These are phyloP conservation scores for Scelioninae gen. 1 DNA, from an alignment of 2,888 invertebrate genomes.

Conservation along the genomic window DNA sequence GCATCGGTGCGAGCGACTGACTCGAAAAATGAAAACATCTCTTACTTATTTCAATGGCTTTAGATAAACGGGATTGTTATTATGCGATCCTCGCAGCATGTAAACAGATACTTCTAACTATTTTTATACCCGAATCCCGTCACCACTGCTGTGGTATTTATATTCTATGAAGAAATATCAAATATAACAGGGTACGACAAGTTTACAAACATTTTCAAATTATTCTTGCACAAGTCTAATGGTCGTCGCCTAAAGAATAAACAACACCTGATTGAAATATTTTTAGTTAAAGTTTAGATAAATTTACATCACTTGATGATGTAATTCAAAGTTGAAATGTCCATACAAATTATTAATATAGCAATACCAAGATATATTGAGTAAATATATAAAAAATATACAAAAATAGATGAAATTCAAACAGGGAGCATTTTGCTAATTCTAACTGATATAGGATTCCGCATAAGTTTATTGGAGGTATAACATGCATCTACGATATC, in stretches of 20 bases:
- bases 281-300: background rate
- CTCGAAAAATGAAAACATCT: slow-evolving; percentile 55
- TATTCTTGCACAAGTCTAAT: background rate
- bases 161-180: slow-evolving; percentile 23
- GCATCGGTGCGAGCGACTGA: slow-evolving; percentile 26
- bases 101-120: slow-evolving; percentile 50
- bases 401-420: too few relatives aligned
- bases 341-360: too few relatives aligned
- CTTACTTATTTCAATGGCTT: slow-evolving; percentile 58
- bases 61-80: slow-evolving; percentile 57
- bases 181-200: background rate
- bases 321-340: too few relatives aligned
- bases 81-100: slow-evolving; percentile 42
- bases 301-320: too few relatives aligned
- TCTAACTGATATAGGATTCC: too few relatives aligned
- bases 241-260: background rate
- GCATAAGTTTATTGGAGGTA: too few relatives aligned
- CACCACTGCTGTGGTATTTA: slow-evolving; percentile 10
- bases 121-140: slow-evolving; percentile 40
- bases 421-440: too few relatives aligned
- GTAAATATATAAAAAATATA: too few relatives aligned
- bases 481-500: too few relatives aligned
- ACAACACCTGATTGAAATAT: background rate
- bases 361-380: too few relatives aligned
- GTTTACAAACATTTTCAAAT: background rate